Evolutionary conservation across 2,113 vertebrate species (phyloP), one percentile per base, ranked within the genome.

Genomic region (Hyla sarda): DNA sequence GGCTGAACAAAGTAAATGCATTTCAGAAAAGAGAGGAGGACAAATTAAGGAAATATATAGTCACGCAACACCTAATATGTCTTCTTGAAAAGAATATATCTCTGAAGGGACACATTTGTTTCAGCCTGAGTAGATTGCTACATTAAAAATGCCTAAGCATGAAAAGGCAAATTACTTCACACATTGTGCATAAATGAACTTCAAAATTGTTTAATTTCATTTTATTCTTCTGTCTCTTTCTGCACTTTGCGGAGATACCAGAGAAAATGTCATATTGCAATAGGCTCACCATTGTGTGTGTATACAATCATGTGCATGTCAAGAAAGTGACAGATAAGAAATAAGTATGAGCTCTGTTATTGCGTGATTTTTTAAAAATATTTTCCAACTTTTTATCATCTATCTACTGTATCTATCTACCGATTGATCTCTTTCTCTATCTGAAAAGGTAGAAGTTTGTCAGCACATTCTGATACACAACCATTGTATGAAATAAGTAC

Each of bases 1-100:
- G 85, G 77, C 84, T 87, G 85, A 87, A 87, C 85, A 81, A 87
- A 87, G 77, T 82, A 82, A 86, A 87, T 74, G 85, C 78, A 73
- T 82, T 82, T 82, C 77, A 62, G 85, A 82, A 60, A 73, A 87
- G 85, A 87, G 37, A 82, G 85, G 85, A 87, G 85, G 85, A 87
- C 78, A 87, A 87, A 87, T 87, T 87, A 87, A 58, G 77, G 85
- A 74, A 87, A 87, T 82, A 87, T 87, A 87, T 82, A 74, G 77
- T 87, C 85, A 87, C 52, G 85, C 85, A 87, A 87, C 85, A 87
- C 85, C 77, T 80, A 87, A 87, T 87, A 87, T 87, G 78, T 87
- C 85, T 87, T 87, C 67, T 72, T 74, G 52, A 82, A 80, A 87
- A 87, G 85, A 87, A 73, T 87, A 82, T 82, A 72, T 82, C 85